Evolutionary conservation across 2,888 invertebrate species (phyloP).

Genomic region (Dolichomitus sp.): DNA sequence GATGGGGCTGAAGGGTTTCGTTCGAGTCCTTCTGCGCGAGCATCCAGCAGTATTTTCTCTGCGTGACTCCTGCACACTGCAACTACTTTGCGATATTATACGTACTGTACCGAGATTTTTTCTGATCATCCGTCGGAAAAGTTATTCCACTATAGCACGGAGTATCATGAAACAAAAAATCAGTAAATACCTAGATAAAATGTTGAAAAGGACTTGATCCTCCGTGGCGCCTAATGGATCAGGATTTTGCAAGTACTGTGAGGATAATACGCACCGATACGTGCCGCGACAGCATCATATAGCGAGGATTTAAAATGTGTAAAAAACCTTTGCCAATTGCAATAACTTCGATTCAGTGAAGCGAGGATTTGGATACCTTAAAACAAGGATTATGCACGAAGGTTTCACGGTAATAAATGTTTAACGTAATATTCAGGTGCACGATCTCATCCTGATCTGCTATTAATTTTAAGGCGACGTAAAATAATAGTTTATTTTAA

Average conservation of each 20-base stretch:
- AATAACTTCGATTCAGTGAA: constrained; percentile 24
- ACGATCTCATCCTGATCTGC: background rate
- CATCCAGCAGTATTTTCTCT: constrained; percentile 25
- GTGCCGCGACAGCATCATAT: constrained; percentile 4
- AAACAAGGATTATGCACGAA: constrained; percentile 13
- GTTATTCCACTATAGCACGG: constrained; percentile 2
- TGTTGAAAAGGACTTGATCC: constrained; percentile 49
- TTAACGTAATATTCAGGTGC: background rate
- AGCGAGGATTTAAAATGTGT: background rate
- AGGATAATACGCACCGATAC: background rate
- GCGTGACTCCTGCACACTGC: constrained; percentile 55
- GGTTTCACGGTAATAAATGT: constrained; percentile 1
- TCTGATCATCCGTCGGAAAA: background rate
- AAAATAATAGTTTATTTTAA: background rate
- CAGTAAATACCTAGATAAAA: constrained; percentile 51
- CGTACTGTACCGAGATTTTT: constrained; percentile 11
- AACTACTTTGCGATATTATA: constrained; percentile 32
- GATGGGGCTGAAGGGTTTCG: constrained; percentile 54
- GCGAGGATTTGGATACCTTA: background rate
- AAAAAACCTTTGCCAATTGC: background rate
- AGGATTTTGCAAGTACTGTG: constrained; percentile 28
- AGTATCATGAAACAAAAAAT: background rate
- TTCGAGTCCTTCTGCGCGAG: constrained; percentile 5
- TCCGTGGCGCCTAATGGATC: constrained; percentile 59
- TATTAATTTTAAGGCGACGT: background rate